Evolutionary conservation across 2,113 vertebrate genomes (phyloP).

Genomic region (Thermophis baileyi): DNA sequence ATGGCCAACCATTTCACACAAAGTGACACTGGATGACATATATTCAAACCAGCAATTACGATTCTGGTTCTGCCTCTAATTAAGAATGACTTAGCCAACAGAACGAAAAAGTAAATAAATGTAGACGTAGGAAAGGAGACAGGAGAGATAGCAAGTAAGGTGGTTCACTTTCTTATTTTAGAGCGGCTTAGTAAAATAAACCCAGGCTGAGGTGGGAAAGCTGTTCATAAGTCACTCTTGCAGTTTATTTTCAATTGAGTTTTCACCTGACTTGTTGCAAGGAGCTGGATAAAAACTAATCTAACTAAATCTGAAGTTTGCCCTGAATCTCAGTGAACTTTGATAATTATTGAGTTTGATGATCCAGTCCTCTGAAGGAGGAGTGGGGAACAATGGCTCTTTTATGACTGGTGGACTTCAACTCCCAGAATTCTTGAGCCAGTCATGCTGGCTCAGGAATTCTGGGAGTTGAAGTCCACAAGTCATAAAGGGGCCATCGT

Average conservation of each 20-base stretch:
- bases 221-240: not conserved
- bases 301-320: not conserved
- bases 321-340: not conserved
- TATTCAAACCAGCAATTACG: too few species aligned
- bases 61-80: not conserved
- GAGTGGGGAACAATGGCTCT: too few species aligned
- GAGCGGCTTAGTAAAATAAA: not conserved
- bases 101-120: not conserved
- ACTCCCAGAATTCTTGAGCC: too few species aligned
- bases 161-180: too few species aligned
- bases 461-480: too few species aligned
- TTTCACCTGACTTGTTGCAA: not conserved
- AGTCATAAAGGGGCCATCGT: too few species aligned
- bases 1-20: too few species aligned
- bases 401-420: too few species aligned
- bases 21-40: too few species aligned
- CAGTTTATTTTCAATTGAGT: not conserved
- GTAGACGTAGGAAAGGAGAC: not conserved
- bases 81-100: not conserved
- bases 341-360: not conserved
- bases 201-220: not conserved
- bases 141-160: not conserved
- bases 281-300: not conserved
- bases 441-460: too few species aligned
- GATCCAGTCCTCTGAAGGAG: too few species aligned